These are phyloP conservation scores for Pseudococcus viburni DNA, from an alignment of 2,888 invertebrate genomes.

Conservation along the genomic window DNA sequence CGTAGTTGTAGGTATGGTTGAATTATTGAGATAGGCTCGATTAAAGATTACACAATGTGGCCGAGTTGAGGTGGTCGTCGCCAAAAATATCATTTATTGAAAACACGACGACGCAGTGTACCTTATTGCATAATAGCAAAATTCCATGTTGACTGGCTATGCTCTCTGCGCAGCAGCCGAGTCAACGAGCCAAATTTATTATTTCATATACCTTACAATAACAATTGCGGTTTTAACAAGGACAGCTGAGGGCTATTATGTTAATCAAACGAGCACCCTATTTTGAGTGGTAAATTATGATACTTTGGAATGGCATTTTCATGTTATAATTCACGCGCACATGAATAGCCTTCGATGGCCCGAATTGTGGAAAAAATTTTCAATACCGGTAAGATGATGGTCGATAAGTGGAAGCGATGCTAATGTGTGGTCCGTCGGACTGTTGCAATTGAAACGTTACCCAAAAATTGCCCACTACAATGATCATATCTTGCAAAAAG, in stretches of 20 bases:
- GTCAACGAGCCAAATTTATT: conserved; percentile 44
- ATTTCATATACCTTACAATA: background rate
- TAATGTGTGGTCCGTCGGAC: background rate
- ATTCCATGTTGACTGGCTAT: background rate
- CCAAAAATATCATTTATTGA: conserved; percentile 24
- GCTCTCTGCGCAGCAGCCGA: background rate
- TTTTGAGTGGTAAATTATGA: conserved; percentile 49
- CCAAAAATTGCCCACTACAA: background rate
- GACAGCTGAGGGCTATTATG: conserved; percentile 54
- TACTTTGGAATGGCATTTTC: background rate
- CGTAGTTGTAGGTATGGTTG: background rate
- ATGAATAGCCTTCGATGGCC: conserved; percentile 33
- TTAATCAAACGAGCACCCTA: conserved; percentile 46
- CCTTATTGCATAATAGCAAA: conserved; percentile 14
- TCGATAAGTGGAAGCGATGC: background rate
- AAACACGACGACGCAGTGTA: background rate
- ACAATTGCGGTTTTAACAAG: conserved; percentile 55
- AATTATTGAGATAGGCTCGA: conserved; percentile 29
- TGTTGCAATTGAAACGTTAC: background rate
- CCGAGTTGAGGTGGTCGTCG: conserved; percentile 22
- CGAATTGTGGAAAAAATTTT: conserved; percentile 6
- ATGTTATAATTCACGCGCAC: conserved; percentile 46
- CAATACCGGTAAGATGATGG: background rate
- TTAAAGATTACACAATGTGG: conserved; percentile 34
- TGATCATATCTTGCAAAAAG: too few relatives aligned